Evolutionary conservation across 2,888 invertebrate species (phyloP).

Genomic region (Carpatolechia fugitivella): DNA sequence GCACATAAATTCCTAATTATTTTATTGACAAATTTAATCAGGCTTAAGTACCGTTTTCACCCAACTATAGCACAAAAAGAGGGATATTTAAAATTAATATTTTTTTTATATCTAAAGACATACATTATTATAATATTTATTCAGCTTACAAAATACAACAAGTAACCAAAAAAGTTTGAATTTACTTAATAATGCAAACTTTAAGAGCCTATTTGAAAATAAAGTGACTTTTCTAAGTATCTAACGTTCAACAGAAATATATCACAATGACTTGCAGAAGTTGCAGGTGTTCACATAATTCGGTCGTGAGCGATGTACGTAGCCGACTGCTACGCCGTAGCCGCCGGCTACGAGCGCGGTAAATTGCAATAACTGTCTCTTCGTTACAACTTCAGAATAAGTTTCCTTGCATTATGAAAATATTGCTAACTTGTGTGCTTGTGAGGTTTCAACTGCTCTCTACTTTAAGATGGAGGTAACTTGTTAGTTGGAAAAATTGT

Average conservation of each 20-base stretch:
- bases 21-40: too few species aligned
- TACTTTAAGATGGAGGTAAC: neutral
- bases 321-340: constrained; percentile 15
- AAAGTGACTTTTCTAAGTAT: too few species aligned
- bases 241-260: neutral
- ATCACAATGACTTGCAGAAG: constrained; percentile 10
- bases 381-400: constrained; percentile 8
- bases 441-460: constrained; percentile 5
- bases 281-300: constrained; percentile 14
- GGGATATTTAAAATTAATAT: too few species aligned
- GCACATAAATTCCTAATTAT: too few species aligned
- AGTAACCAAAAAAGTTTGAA: too few species aligned
- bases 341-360: constrained; percentile 13
- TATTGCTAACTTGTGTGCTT: neutral
- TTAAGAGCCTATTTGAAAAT: too few species aligned
- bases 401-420: constrained; percentile 14
- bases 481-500: neutral
- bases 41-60: too few species aligned
- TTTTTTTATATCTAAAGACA: too few species aligned
- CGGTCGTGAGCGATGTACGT: constrained; percentile 15
- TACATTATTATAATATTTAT: too few species aligned
- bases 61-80: too few species aligned
- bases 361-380: constrained; percentile 22
- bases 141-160: too few species aligned
- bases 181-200: too few species aligned